Conservation (phyloP, 2,113 vertebrate genomes). For the Cariama cristata region DNA sequence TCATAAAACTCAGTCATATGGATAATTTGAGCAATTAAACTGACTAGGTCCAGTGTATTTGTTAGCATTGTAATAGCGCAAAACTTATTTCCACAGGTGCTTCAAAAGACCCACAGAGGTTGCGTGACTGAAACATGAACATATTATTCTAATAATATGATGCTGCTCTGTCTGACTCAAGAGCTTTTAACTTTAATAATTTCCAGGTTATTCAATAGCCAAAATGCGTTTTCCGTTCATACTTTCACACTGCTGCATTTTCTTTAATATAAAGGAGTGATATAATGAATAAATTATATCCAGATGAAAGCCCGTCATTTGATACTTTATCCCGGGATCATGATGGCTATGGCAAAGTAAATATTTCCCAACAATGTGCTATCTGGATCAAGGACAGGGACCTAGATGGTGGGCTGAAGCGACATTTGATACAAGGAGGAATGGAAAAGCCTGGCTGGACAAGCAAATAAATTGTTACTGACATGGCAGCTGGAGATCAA, state of each 20-base stretch:
- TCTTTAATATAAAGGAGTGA: conserved; percentile 66
- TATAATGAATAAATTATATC: conserved; percentile 76
- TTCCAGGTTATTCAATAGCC: conserved; percentile 70
- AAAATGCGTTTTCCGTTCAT: conserved; percentile 64
- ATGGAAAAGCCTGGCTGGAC: background rate
- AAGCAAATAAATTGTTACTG: background rate
- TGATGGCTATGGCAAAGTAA: conserved; percentile 29
- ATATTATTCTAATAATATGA: conserved; percentile 78
- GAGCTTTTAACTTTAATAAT: conserved; percentile 77
- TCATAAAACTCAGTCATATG: conserved; percentile 53
- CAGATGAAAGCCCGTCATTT: conserved; percentile 72
- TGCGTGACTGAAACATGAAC: conserved; percentile 71
- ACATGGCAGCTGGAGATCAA: background rate
- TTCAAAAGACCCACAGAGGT: conserved; percentile 48
- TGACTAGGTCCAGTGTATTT: background rate
- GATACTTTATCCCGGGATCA: conserved; percentile 42
- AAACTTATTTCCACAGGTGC: conserved; percentile 75
- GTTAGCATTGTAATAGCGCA: conserved; percentile 42
- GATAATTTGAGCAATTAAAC: conserved; percentile 54
- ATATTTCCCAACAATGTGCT: background rate
- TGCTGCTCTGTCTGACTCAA: conserved; percentile 70
- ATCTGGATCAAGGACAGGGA: conserved; percentile 23
- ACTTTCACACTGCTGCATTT: conserved; percentile 71
- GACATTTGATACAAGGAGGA: background rate
- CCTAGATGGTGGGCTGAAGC: background rate